Base-by-base conservation (phyloP, 2,888 invertebrate genomes). In the Drosophila greeni region DNA sequence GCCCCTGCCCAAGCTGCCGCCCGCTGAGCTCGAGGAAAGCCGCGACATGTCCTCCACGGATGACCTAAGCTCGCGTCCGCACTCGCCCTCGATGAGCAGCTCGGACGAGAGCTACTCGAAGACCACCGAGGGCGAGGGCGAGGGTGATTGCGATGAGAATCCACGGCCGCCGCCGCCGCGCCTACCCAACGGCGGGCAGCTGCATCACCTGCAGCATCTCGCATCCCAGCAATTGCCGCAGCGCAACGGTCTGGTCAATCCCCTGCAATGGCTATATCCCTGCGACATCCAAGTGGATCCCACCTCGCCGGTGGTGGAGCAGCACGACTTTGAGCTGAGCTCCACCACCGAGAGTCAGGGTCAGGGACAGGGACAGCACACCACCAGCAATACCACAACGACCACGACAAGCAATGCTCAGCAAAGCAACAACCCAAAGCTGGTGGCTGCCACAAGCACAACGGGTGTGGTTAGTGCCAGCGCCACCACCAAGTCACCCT, bases 41-140 rank as follows among this genome's bases (percentile, higher is more conserved):
- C 87, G 88, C 8, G 89, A 89, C 73, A 87, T 89, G 87, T 95
- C 95, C 7, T 95, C 95, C 3, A 95, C 95, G 1, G 95, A 95
- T 85, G 95, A 95, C 87, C 91, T 95, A 26, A 95, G 94, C 82
- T 95, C 95, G 0, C 90, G 95, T 11, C 95, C 95, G 54, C 93
- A 94, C 77, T 95, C 95, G 8, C 94, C 95, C 0, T 94, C 94
- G 85, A 92, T 95, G 70, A 94, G 94, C 87, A 95, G 95, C 56
- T 95, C 95, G 0, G 95, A 95, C 85, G 95, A 95, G 88, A 95
- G 95, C 87, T 95, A 94, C 85, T 94, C 94, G 40, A 91, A 95
- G 75, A 95, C 95, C 5, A 95, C 94, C 0, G 94, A 94, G 83
- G 95, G 92, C 31, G 92, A 92, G 70, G 92, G 86, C 49, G 92